Evolutionary conservation across 2,888 invertebrate genomes (phyloP).

Genomic region (Caenorhabditis becei): DNA sequence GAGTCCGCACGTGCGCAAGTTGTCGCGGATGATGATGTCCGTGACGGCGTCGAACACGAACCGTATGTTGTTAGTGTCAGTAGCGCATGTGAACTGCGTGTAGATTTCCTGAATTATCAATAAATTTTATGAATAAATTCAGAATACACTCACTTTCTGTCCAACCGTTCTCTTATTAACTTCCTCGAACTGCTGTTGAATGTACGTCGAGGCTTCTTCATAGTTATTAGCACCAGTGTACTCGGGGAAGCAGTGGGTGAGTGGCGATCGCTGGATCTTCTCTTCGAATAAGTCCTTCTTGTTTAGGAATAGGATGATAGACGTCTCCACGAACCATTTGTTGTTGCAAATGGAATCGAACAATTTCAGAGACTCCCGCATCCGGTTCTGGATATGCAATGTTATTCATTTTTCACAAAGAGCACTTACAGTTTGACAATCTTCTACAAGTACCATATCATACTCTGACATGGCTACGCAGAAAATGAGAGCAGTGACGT

Average conservation of each 20-base stretch:
- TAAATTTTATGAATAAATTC: conserved; percentile 45
- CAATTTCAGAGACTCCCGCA: conserved; percentile 80
- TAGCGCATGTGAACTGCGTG: conserved; percentile 80
- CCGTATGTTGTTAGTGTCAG: conserved; percentile 79
- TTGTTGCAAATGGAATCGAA: conserved; percentile 81
- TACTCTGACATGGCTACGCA: conserved; percentile 96
- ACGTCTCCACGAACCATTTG: conserved; percentile 80
- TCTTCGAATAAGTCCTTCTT: conserved; percentile 80
- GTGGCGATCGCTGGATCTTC: conserved; percentile 73
- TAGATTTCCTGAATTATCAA: conserved; percentile 76
- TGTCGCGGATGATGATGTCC: conserved; percentile 79
- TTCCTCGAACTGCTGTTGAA: conserved; percentile 24
- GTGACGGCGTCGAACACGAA: conserved; percentile 80
- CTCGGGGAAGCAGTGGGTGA: conserved; percentile 76
- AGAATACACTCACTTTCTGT: conserved; percentile 42
- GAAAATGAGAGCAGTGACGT: conserved; percentile 90
- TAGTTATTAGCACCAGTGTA: conserved; percentile 73
- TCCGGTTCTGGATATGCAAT: conserved; percentile 77
- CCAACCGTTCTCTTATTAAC: conserved; percentile 77
- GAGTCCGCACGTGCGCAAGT: conserved; percentile 80
- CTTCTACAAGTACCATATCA: conserved; percentile 91
- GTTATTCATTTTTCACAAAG: neutral
- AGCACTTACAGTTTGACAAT: conserved; percentile 93
- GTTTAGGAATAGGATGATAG: conserved; percentile 80
- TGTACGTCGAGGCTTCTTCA: conserved; percentile 62